Conservation (phyloP, 64 coral and sea anemone genomes). For the Dendrophyllia cribrosa region DNA sequence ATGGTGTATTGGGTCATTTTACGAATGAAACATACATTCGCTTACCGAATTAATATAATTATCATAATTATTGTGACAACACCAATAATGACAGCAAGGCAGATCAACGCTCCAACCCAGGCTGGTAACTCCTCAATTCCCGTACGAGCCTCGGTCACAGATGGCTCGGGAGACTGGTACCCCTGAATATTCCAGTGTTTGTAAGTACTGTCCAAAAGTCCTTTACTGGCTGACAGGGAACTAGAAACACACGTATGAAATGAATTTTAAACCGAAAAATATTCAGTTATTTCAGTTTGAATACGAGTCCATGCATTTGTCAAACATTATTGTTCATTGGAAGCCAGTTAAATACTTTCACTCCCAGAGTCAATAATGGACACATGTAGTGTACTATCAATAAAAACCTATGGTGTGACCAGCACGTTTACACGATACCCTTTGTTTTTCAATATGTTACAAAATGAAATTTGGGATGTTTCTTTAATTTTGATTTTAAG, state of each 20-base stretch:
- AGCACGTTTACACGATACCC: too few species aligned
- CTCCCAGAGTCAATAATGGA: too few species aligned
- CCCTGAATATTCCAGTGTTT: constrained; percentile 61
- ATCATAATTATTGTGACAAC: constrained; percentile 76
- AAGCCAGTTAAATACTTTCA: too few species aligned
- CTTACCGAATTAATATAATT: constrained; percentile 80
- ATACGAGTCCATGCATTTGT: too few species aligned
- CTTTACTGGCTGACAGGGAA: not conserved
- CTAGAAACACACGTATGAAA: not conserved
- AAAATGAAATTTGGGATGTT: too few species aligned
- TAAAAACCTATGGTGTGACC: too few species aligned
- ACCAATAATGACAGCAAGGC: constrained; percentile 75
- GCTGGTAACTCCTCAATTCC: constrained; percentile 47
- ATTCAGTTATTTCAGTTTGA: too few species aligned
- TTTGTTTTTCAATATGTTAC: too few species aligned
- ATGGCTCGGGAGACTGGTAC: constrained; percentile 1
- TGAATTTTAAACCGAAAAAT: not conserved
- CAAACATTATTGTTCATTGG: too few species aligned
- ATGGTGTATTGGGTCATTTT: too few species aligned
- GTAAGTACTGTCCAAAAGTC: constrained; percentile 2
- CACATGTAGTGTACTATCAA: too few species aligned
- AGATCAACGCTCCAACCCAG: constrained; percentile 74
- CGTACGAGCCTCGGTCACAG: not conserved
- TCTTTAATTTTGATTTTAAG: too few species aligned
- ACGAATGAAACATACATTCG: not conserved